phyloP scores from a whole-genome alignment of 2,888 invertebrate genomes.

The Tubiluchus corallicola region DNA sequence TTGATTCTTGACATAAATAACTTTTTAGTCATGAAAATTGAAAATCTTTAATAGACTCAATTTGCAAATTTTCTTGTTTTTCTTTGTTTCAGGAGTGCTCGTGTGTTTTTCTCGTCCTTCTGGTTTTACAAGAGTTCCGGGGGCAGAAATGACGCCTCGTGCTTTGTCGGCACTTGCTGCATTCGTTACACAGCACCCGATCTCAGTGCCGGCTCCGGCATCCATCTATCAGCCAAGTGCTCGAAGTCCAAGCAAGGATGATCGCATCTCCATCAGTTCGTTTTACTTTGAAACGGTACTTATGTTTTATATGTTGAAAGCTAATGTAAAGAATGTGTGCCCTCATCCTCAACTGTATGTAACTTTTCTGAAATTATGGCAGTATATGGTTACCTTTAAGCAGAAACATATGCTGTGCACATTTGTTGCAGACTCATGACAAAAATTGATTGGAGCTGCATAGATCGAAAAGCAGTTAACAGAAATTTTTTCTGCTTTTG shows the following conservation, averaged over 20 bases:
- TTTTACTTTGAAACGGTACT: conserved; percentile 69
- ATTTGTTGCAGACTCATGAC: too few species aligned
- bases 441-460: too few species aligned
- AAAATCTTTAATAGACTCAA: conserved; percentile 6
- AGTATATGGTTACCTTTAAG: too few species aligned
- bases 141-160: conserved; percentile 46
- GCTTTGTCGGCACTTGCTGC: conserved; percentile 50
- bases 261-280: conserved; percentile 42
- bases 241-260: conserved; percentile 29
- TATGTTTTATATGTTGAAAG: too few species aligned
- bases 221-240: conserved; percentile 18
- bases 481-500: too few species aligned
- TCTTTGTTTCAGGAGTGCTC: conserved; percentile 38
- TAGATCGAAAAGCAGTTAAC: too few species aligned
- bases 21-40: too few species aligned
- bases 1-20: conserved; percentile 5
- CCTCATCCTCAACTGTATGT: too few species aligned
- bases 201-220: too few species aligned
- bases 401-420: too few species aligned
- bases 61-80: conserved; percentile 7
- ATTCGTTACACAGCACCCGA: conserved; percentile 18
- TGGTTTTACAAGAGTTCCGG: conserved; percentile 36
- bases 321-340: too few species aligned
- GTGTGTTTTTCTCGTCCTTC: conserved; percentile 66
- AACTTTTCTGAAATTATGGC: too few species aligned